Conservation (phyloP, 2,113 vertebrate species). For the Tachuris rubrigastra region DNA sequence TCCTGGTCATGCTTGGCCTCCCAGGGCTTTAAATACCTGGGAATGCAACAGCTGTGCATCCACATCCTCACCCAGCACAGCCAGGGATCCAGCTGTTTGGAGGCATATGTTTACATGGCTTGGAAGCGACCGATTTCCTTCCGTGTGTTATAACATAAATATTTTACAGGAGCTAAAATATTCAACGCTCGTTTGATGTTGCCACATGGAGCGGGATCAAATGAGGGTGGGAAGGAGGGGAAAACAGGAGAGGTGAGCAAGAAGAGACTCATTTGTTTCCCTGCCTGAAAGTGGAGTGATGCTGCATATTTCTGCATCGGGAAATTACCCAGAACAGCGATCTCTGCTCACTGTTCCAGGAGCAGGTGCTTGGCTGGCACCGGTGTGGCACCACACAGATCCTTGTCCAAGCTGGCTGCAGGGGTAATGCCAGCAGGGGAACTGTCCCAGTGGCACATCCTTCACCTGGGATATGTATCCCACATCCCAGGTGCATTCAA, state of each 20-base stretch:
- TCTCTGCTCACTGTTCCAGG: background rate
- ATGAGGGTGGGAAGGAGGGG: background rate
- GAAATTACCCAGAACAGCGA: background rate
- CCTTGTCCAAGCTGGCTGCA: rapidly evolving
- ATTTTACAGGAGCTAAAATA: slow-evolving; percentile 28
- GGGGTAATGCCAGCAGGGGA: rapidly evolving
- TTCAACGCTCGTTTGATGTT: background rate
- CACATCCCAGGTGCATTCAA: rapidly evolving
- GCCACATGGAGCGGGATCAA: background rate
- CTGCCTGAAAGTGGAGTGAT: background rate
- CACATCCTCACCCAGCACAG: background rate
- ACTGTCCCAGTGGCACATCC: background rate
- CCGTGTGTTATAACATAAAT: background rate
- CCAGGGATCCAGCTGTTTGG: slow-evolving; percentile 25
- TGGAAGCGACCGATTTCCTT: slow-evolving; percentile 13
- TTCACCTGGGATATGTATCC: background rate
- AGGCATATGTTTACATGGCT: slow-evolving; percentile 10
- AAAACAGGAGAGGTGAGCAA: background rate
- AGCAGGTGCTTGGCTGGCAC: background rate
- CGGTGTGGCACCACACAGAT: rapidly evolving
- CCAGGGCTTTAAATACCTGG: background rate
- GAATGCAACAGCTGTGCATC: background rate
- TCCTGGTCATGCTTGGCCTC: rapidly evolving
- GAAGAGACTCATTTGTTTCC: background rate
- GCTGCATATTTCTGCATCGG: background rate